Percentiles rank a stretch among this genome's conserved stretches.
Evolutionary conservation across 1,140 invertebrate genomes (phyloP).

Genomic region (Rhyzopertha dominica): DNA sequence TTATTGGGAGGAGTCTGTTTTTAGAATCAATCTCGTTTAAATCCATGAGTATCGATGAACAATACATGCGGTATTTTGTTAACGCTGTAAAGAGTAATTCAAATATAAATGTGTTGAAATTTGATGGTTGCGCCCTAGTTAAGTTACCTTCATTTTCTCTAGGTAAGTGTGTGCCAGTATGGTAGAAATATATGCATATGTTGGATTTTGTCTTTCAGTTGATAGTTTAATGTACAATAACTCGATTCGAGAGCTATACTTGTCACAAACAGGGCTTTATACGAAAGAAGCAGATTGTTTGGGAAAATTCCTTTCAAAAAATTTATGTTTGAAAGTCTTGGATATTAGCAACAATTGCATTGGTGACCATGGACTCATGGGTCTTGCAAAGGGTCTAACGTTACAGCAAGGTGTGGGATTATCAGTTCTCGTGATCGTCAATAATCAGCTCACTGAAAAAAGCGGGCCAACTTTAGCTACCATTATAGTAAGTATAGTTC

Average conservation of each 20-base stretch:
- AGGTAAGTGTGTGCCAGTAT: conserved; percentile 24
- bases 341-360: conserved; percentile 43
- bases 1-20: conserved; percentile 27
- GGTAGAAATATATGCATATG: background rate
- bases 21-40: conserved; percentile 34
- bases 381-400: conserved; percentile 33
- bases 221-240: conserved; percentile 33
- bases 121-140: conserved; percentile 34
- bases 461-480: conserved; percentile 31
- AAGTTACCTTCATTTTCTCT: conserved; percentile 35
- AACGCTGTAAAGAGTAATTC: conserved; percentile 27
- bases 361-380: conserved; percentile 39
- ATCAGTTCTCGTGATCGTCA: conserved; percentile 37
- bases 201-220: conserved; percentile 22
- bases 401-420: conserved; percentile 32
- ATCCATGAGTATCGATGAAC: conserved; percentile 32
- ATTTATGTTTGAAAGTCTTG: conserved; percentile 34
- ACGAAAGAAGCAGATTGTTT: conserved; percentile 39
- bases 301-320: conserved; percentile 32
- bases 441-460: conserved; percentile 41
- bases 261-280: conserved; percentile 38
- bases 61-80: conserved; percentile 32
- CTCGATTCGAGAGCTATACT: conserved; percentile 35
- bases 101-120: conserved; percentile 32
- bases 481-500: conserved; percentile 39